These are phyloP conservation scores for Xylota segnis DNA, from an alignment of 2,888 invertebrate species.

Conservation along the genomic window DNA sequence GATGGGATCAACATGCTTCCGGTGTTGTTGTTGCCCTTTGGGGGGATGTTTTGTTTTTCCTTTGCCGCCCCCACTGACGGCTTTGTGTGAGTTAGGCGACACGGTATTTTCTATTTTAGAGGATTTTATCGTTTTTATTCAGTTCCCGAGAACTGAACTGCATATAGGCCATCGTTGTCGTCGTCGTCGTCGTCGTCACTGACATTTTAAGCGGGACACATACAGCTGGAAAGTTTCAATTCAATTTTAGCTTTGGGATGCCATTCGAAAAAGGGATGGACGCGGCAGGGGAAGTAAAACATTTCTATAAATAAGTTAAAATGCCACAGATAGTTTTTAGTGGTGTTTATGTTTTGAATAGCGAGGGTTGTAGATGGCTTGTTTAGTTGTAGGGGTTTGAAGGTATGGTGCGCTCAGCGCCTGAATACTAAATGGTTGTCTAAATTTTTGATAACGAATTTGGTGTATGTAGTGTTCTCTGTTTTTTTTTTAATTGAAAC, in stretches of 20 bases:
- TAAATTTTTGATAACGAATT: conserved; percentile 69
- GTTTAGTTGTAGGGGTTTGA: conserved; percentile 29
- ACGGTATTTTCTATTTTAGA: conserved; percentile 63
- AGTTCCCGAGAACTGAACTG: conserved; percentile 48
- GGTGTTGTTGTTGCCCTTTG: conserved; percentile 62
- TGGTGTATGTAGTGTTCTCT: conserved; percentile 43
- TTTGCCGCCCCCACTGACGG: neutral
- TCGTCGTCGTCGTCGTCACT: conserved; percentile 37
- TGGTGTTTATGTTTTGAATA: conserved; percentile 64
- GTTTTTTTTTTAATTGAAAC: conserved; percentile 61
- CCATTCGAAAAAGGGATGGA: conserved; percentile 16
- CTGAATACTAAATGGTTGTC: conserved; percentile 62
- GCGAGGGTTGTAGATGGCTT: conserved; percentile 6
- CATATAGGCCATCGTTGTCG: conserved; percentile 43
- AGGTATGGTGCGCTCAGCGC: conserved; percentile 19
- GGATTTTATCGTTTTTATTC: conserved; percentile 57
- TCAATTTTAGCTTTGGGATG: conserved; percentile 63
- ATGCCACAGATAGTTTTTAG: conserved; percentile 75
- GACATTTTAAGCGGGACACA: conserved; percentile 64
- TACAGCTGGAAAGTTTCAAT: conserved; percentile 62
- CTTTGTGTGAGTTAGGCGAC: conserved; percentile 41
- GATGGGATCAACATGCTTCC: conserved; percentile 73
- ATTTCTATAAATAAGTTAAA: conserved; percentile 75
- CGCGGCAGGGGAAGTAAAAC: conserved; percentile 39
- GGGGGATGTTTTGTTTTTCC: conserved; percentile 49